Evolutionary conservation across 2,113 vertebrate genomes (phyloP).

Genomic region (Pseudonaja textilis): DNA sequence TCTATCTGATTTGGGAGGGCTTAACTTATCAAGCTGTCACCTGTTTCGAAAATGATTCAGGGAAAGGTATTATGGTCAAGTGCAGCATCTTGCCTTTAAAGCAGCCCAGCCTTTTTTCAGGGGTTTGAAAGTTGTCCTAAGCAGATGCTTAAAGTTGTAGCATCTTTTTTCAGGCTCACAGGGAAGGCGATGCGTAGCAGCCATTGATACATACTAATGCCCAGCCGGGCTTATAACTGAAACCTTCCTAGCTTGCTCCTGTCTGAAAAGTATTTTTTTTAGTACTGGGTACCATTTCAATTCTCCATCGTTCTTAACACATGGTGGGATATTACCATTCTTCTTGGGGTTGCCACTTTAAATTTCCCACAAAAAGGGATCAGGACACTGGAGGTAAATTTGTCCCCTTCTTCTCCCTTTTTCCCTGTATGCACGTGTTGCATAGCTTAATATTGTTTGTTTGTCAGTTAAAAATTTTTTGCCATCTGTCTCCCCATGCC

Average conservation of each 20-base stretch:
- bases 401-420: background rate
- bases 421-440: accelerated
- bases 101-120: background rate
- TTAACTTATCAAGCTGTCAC: no score
- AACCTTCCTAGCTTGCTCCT: background rate
- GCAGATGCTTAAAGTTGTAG: no score
- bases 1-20: background rate
- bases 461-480: no score
- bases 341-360: background rate
- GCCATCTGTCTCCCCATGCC: no score
- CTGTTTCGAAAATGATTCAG: no score
- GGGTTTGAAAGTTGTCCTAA: background rate
- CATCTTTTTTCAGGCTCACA: background rate
- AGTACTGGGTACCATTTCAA: background rate
- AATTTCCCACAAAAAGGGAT: background rate
- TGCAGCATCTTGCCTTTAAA: background rate
- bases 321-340: background rate
- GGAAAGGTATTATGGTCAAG: no score
- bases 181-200: background rate
- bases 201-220: background rate
- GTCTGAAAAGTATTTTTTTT: background rate
- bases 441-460: no score
- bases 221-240: background rate
- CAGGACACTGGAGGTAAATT: background rate
- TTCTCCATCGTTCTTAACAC: background rate